phyloP scores from a whole-genome alignment of 2,797 vertebrate genomes.

The Micrastur ruficollis region DNA sequence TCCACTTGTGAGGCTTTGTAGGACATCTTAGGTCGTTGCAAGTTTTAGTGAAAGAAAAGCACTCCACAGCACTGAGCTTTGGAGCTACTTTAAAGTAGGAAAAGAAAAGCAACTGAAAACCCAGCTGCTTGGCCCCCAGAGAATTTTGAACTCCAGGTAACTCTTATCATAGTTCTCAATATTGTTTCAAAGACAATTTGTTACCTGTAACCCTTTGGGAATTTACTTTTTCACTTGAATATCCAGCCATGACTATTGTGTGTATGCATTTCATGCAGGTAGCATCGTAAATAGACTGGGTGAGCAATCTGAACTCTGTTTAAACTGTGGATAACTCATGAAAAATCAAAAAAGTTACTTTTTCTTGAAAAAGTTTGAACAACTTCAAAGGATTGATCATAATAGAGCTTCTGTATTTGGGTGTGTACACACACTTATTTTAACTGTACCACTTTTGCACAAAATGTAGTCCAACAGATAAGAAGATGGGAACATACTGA shows the following conservation, averaged over 20 bases:
- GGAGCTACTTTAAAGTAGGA: background rate
- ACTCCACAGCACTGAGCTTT: background rate
- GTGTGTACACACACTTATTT: background rate
- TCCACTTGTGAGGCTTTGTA: background rate
- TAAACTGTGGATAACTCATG: background rate
- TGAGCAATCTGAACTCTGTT: background rate
- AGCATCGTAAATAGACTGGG: background rate
- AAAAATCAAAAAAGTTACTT: background rate
- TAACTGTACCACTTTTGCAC: background rate
- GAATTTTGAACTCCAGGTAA: background rate
- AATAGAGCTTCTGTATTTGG: background rate
- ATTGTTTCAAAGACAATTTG: background rate
- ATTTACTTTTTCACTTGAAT: background rate
- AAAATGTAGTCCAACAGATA: background rate
- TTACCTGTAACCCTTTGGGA: background rate
- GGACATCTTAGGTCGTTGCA: background rate
- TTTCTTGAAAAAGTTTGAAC: background rate
- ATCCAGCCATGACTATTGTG: background rate
- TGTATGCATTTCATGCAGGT: background rate
- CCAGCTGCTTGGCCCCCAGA: background rate
- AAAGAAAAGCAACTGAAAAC: background rate
- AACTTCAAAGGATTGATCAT: background rate
- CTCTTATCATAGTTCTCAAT: background rate
- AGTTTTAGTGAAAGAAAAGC: background rate
- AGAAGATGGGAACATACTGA: background rate